phyloP scores from a whole-genome alignment of 2,888 invertebrate genomes.

The Tachystola acroxantha region DNA sequence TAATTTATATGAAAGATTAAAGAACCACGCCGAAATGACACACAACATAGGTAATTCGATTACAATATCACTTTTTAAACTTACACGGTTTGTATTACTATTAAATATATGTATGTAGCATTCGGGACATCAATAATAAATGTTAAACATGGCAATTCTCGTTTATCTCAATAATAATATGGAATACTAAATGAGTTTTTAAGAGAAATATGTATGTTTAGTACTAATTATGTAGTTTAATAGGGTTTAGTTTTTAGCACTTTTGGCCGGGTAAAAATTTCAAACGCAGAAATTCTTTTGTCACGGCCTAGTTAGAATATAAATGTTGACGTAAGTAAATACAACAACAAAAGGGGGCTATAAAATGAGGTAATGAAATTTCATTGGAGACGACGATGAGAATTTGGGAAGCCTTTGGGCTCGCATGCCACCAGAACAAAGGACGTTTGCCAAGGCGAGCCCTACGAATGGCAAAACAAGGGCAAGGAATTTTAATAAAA shows the following conservation, averaged over 20 bases:
- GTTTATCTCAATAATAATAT: too few relatives aligned
- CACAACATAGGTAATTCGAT: background rate
- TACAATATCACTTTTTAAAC: slow-evolving; percentile 1
- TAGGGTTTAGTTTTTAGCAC: too few relatives aligned
- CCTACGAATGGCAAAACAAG: slow-evolving; percentile 61
- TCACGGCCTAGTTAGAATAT: slow-evolving; percentile 11
- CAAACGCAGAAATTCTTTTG: too few relatives aligned
- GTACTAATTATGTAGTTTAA: too few relatives aligned
- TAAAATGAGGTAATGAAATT: slow-evolving; percentile 48
- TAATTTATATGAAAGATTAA: slow-evolving; percentile 17
- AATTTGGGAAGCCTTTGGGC: slow-evolving; percentile 44
- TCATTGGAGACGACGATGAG: slow-evolving; percentile 43
- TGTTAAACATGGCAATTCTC: too few relatives aligned
- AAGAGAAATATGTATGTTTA: too few relatives aligned
- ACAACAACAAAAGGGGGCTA: slow-evolving; percentile 39
- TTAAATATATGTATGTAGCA: too few relatives aligned
- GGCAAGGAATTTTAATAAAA: slow-evolving; percentile 75
- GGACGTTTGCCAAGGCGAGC: slow-evolving; percentile 37
- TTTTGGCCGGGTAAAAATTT: too few relatives aligned
- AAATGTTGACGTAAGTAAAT: slow-evolving; percentile 30
- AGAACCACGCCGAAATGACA: background rate
- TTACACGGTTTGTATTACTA: too few relatives aligned
- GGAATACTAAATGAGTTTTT: too few relatives aligned
- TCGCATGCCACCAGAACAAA: slow-evolving; percentile 60
- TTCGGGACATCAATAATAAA: too few relatives aligned